Percentiles rank a stretch among this genome's conserved stretches.
These are phyloP conservation scores for Ptychochromis oligacanthus DNA, from an alignment of 2,113 vertebrate genomes.

Conservation along the genomic window DNA sequence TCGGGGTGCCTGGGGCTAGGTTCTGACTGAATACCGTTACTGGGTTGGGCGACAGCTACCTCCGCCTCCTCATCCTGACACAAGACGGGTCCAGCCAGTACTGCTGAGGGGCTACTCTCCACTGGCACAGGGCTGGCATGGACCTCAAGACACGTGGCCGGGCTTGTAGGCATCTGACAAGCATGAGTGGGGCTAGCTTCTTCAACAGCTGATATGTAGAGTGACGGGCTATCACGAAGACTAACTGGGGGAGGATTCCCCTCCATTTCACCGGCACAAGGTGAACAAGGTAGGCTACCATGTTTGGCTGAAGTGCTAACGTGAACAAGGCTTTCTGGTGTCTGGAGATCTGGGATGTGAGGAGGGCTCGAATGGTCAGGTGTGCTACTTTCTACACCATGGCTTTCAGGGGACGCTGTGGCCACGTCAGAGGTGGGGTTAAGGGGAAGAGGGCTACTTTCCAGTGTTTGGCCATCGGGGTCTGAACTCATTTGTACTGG, in stretches of 20 bases:
- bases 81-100: not conserved
- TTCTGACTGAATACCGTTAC: not conserved
- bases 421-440: not conserved
- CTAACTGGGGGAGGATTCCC: not conserved
- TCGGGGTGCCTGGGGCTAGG: not conserved
- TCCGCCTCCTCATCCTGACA: conserved; percentile 30
- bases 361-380: not conserved
- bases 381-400: not conserved
- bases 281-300: conserved; percentile 50
- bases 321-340: conserved; percentile 68
- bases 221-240: conserved; percentile 9
- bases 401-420: not conserved
- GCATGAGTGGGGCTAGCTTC: conserved; percentile 10
- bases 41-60: not conserved
- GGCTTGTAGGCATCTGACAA: conserved; percentile 29
- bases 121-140: not conserved
- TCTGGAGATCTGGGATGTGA: not conserved
- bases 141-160: not conserved
- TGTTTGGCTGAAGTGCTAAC: conserved; percentile 59
- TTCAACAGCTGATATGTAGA: conserved; percentile 2
- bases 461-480: conserved; percentile 47
- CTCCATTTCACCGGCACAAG: conserved; percentile 19
- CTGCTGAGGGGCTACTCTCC: not conserved
- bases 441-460: conserved; percentile 24
- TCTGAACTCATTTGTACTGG: conserved; percentile 10